phyloP scores from a whole-genome alignment of 2,113 vertebrate species.

The Thymallus thymallus region DNA sequence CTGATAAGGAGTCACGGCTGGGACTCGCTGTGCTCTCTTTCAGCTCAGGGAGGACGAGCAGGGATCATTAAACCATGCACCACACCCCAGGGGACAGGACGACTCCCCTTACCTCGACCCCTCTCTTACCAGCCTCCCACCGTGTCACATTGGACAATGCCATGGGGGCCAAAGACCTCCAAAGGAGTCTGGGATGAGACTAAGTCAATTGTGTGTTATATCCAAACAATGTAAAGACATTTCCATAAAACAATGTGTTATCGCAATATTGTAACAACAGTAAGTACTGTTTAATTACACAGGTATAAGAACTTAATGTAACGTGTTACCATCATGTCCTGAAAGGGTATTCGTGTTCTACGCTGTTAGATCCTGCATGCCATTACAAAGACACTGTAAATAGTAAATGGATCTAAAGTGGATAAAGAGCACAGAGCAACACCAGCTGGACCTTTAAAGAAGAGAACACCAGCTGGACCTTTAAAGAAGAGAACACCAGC shows the following conservation, averaged over 20 bases:
- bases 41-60: background rate
- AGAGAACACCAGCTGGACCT: slow-evolving; percentile 73
- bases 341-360: background rate
- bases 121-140: background rate
- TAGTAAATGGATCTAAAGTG: background rate
- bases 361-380: background rate
- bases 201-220: background rate
- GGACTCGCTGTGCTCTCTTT: slow-evolving; percentile 45
- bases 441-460: slow-evolving; percentile 59
- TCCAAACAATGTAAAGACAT: no score
- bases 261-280: background rate
- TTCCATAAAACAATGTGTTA: no score
- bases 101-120: slow-evolving; percentile 23
- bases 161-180: background rate
- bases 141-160: background rate
- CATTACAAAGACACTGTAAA: slow-evolving; percentile 2
- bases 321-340: no score
- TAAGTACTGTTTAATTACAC: background rate
- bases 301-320: no score
- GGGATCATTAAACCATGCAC: slow-evolving; percentile 43
- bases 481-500: slow-evolving; percentile 68
- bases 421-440: slow-evolving; percentile 2
- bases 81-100: slow-evolving; percentile 40
- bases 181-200: no score
- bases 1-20: slow-evolving; percentile 73